Conservation (phyloP, 2,797 vertebrate species). For the Sylvilagus floridanus region DNA sequence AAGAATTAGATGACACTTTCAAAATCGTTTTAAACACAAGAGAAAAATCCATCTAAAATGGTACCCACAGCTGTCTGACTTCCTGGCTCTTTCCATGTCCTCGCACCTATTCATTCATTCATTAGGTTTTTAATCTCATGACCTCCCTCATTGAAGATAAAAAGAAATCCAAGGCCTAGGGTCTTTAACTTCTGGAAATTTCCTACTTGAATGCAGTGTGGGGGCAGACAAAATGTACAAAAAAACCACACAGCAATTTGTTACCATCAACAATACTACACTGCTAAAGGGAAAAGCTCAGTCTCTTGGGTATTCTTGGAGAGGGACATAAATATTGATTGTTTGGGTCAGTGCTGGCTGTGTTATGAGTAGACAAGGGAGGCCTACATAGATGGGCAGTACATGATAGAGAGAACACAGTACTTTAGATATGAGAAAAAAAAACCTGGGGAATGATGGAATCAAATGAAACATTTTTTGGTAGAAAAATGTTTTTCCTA, state of each 20-base stretch:
- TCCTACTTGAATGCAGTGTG: not conserved
- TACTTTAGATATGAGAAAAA: not conserved
- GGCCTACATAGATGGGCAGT: not conserved
- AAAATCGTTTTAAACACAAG: slow-evolving; percentile 51
- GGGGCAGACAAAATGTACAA: not conserved
- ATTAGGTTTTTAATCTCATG: slow-evolving; percentile 4
- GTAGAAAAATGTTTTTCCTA: too few relatives aligned
- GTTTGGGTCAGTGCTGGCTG: not conserved
- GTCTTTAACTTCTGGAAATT: not conserved
- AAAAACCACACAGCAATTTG: not conserved
- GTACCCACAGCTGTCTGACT: not conserved
- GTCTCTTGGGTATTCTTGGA: not conserved
- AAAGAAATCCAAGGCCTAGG: not conserved
- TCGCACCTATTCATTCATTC: not conserved
- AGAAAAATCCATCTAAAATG: slow-evolving; percentile 22
- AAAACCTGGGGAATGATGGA: too few relatives aligned
- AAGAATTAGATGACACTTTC: slow-evolving; percentile 53
- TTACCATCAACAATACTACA: not conserved
- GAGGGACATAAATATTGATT: not conserved
- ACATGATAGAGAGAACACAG: not conserved
- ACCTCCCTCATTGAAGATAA: not conserved
- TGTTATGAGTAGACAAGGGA: not conserved
- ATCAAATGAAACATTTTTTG: too few relatives aligned
- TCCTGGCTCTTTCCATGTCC: not conserved
- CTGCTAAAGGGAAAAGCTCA: not conserved